These are phyloP conservation scores for Cataglyphis rosenhaueri DNA, from an alignment of 2,888 invertebrate species.

Conservation along the genomic window DNA sequence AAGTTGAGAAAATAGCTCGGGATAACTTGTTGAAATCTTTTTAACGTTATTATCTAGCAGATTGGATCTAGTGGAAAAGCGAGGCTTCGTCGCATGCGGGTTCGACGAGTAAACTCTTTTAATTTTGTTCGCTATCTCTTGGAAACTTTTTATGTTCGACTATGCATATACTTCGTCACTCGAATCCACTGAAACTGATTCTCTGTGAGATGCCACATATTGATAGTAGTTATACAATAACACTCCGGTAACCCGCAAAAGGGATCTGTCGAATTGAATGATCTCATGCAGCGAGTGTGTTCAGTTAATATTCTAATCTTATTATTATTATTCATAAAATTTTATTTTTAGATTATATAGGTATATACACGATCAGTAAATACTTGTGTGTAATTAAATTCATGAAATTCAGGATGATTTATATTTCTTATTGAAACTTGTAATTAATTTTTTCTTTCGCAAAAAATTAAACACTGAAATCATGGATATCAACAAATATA, in stretches of 20 bases:
- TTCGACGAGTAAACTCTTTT: constrained; percentile 26
- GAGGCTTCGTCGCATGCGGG: neutral
- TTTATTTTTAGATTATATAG: neutral
- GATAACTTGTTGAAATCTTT: constrained; percentile 22
- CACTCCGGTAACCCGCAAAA: constrained; percentile 16
- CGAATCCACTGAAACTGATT: constrained; percentile 38
- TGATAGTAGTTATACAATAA: neutral
- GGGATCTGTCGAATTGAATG: neutral
- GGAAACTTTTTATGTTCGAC: constrained; percentile 14
- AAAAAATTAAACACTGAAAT: neutral
- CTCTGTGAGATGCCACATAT: constrained; percentile 8
- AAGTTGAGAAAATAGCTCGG: neutral
- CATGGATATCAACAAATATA: neutral
- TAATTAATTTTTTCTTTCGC: neutral
- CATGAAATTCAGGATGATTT: neutral
- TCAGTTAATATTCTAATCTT: constrained; percentile 8
- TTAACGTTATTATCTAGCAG: constrained; percentile 17
- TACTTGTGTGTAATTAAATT: constrained; percentile 13
- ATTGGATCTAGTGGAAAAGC: constrained; percentile 3
- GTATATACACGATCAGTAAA: neutral
- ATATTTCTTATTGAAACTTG: neutral
- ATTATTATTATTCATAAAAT: neutral
- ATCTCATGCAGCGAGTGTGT: neutral
- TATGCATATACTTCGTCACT: constrained; percentile 22
- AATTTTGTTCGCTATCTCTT: constrained; percentile 24